These are phyloP conservation scores for Globia sparganii DNA, from an alignment of 2,888 invertebrate species.

Conservation along the genomic window DNA sequence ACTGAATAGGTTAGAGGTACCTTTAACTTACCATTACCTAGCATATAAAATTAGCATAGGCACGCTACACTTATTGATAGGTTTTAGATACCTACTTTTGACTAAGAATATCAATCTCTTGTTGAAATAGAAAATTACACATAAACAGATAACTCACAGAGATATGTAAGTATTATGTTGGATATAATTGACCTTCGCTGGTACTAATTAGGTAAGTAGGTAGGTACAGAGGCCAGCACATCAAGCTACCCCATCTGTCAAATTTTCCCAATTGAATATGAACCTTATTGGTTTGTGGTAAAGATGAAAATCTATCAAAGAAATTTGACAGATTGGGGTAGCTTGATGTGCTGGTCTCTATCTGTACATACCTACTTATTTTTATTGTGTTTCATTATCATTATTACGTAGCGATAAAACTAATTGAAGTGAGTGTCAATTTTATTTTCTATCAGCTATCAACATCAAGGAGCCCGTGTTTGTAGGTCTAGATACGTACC, in stretches of 20 bases:
- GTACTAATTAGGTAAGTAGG: conserved; percentile 5
- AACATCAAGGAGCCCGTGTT: neutral
- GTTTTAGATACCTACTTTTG: neutral
- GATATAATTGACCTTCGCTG: conserved; percentile 40
- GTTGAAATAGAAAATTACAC: conserved; percentile 16
- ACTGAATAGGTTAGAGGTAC: neutral
- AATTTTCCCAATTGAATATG: no score
- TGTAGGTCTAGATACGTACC: no score
- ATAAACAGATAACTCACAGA: conserved; percentile 13
- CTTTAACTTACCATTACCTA: neutral
- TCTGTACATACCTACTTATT: conserved; percentile 7
- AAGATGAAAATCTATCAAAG: no score
- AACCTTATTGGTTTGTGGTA: no score
- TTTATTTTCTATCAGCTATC: conserved; percentile 2
- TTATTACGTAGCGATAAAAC: conserved; percentile 30
- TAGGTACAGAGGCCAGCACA: no score
- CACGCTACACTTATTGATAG: neutral
- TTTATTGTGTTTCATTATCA: conserved; percentile 25
- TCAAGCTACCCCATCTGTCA: no score
- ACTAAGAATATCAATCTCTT: neutral
- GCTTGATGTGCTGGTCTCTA: no score
- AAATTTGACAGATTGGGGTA: no score
- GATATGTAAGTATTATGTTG: conserved; percentile 4
- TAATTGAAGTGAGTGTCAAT: conserved; percentile 16
- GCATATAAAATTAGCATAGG: neutral